These are phyloP conservation scores for Diadromus collaris DNA, from an alignment of 2,888 invertebrate species.

Conservation along the genomic window DNA sequence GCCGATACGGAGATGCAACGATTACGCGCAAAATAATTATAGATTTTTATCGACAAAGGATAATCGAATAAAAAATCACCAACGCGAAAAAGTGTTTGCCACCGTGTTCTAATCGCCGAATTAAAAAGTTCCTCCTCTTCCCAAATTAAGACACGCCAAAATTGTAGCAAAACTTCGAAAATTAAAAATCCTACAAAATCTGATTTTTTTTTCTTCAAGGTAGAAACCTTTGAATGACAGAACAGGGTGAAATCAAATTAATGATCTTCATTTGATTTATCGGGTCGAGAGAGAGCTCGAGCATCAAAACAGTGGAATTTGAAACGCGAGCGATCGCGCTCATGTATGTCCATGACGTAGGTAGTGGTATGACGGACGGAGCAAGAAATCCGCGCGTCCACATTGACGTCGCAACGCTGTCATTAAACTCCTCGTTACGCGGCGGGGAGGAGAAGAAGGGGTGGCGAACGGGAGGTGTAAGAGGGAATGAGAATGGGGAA, in stretches of 20 bases:
- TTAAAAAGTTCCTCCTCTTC: too few species aligned
- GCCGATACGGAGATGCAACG: too few species aligned
- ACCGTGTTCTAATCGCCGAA: too few species aligned
- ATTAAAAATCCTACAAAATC: too few species aligned
- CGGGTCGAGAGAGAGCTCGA: neutral
- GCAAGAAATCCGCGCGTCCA: slow-evolving; percentile 60
- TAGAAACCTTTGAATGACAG: too few species aligned
- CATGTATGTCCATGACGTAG: slow-evolving; percentile 47
- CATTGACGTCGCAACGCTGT: slow-evolving; percentile 76
- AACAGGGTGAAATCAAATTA: neutral
- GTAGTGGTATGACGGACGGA: slow-evolving; percentile 45
- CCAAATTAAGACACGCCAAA: too few species aligned
- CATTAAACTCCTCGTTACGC: slow-evolving; percentile 79
- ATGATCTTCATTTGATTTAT: neutral
- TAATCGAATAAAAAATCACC: too few species aligned
- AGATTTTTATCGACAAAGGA: too few species aligned
- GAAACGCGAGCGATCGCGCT: neutral
- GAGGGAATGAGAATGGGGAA: slow-evolving; percentile 22
- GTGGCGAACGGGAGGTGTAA: slow-evolving; percentile 38
- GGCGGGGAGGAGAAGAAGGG: slow-evolving; percentile 31
- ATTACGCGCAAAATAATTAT: too few species aligned
- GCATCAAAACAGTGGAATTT: neutral
- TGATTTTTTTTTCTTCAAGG: too few species aligned
- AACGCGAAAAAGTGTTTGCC: too few species aligned
- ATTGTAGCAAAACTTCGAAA: too few species aligned